Evolutionary conservation across 2,797 vertebrate genomes (phyloP).

Genomic region (Threskiornis aethiopicus): DNA sequence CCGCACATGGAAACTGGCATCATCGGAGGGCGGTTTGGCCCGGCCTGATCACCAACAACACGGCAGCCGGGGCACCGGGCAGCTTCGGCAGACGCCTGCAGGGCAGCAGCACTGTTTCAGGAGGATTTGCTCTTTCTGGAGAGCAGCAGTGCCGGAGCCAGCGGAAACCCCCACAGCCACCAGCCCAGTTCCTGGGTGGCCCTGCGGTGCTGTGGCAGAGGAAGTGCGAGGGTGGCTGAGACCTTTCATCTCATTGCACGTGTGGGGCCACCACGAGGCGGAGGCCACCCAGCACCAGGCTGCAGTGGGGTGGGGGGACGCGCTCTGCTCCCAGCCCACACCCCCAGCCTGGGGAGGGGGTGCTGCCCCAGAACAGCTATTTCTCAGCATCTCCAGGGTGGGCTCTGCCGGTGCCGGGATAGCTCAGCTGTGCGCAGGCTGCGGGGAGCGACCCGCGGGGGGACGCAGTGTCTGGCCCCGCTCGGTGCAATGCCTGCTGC

Average conservation of each 20-base stretch:
- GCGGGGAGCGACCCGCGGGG: not conserved
- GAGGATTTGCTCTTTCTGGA: not conserved
- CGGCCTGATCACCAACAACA: fast-evolving
- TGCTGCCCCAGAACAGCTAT: not conserved
- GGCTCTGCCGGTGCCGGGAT: not conserved
- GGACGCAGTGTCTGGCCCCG: not conserved
- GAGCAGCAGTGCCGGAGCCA: not conserved
- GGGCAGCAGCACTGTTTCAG: not conserved
- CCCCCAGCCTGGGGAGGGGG: not conserved
- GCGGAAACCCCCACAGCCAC: not conserved
- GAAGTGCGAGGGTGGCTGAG: not conserved
- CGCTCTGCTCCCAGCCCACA: not conserved
- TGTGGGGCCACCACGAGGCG: fast-evolving
- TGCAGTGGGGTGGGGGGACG: fast-evolving
- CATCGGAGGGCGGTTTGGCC: fast-evolving
- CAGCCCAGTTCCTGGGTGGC: not conserved
- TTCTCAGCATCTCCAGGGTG: not conserved
- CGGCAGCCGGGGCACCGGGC: fast-evolving
- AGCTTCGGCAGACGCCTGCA: not conserved
- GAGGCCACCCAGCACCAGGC: not conserved
- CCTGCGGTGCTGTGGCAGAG: fast-evolving
- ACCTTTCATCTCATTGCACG: not conserved
- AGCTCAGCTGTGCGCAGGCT: not conserved
- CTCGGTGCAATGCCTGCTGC: not conserved
- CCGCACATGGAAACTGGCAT: fast-evolving